These are phyloP conservation scores for Tenthredo notha DNA, from an alignment of 2,888 invertebrate genomes.

Conservation along the genomic window DNA sequence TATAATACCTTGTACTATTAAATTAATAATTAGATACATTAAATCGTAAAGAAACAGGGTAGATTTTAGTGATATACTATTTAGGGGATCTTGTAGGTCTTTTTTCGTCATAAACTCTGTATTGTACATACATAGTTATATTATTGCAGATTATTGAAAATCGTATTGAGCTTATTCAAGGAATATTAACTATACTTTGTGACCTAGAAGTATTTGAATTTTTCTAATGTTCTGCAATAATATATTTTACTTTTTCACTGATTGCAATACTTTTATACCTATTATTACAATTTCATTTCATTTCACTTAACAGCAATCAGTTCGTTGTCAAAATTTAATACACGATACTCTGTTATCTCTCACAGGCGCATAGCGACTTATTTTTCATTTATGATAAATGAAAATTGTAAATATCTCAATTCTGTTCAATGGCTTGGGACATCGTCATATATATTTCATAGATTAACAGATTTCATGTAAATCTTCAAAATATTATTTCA, in stretches of 20 bases:
- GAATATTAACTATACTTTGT: not conserved
- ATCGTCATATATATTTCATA: not conserved
- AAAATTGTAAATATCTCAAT: conserved; percentile 21
- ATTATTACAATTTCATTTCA: not conserved
- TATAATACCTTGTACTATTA: conserved; percentile 40
- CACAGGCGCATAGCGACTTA: conserved; percentile 24
- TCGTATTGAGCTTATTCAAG: not conserved
- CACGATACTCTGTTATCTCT: not conserved
- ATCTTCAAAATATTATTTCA: conserved; percentile 4
- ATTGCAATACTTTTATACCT: conserved; percentile 40
- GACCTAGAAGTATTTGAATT: not conserved
- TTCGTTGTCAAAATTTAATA: not conserved
- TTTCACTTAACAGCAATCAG: conserved; percentile 16
- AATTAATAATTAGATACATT: conserved; percentile 39
- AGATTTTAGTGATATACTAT: conserved; percentile 50
- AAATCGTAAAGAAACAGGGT: conserved; percentile 46
- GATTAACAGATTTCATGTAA: not conserved
- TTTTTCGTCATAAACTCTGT: conserved; percentile 22
- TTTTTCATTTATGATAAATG: conserved; percentile 11
- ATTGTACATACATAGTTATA: not conserved
- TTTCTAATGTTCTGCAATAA: conserved; percentile 32
- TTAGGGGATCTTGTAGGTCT: conserved; percentile 21
- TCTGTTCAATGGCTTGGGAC: not conserved
- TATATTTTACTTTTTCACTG: conserved; percentile 26
- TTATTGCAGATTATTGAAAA: conserved; percentile 36